Evolutionary conservation across 2,113 vertebrate genomes (phyloP), one percentile per base, ranked within the genome.

Genomic region (Cepphus grylle): DNA sequence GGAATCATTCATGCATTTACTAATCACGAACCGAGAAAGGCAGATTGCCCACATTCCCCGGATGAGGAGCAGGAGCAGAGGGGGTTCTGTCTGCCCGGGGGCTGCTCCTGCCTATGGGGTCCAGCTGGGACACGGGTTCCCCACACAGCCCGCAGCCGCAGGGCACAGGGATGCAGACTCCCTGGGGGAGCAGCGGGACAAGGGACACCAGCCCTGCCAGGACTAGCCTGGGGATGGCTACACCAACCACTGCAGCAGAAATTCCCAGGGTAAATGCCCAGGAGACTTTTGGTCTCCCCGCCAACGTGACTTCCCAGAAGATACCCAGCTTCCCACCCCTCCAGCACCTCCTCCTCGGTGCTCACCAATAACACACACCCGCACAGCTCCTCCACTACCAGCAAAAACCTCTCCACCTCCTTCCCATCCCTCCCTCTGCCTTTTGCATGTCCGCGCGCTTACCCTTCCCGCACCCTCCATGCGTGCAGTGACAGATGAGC

Each of bases 61-160:
- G 52, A 25, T 13, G 47, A 84, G 15, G 58, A 63, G 42, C 6
- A 11, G 86, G 11, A 93, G 59, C 62, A 73, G n/a, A 87, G 13
- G 18, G 1, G 0, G 9, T 6, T 63, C 52, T 58, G 29, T 26
- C 25, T 81, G 47, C 43, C 5, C 2, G 8, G 43, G 12, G 15
- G 27, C 16, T 90, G 65, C 20, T 88, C 42, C 81, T 0, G 0
- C 9, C 2, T 3, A 11, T 0, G 0, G 43, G 43, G 12, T 19
- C 43, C 1, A 2, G 17, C 40, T 25, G 40, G 72, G 62, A 40
- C 26, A 15, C 0, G 2, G 56, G 16, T 8, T 15, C 0, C 2
- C 32, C 38, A 22, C 0, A 2, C 22, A 62, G 14, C 56, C 42
- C 4, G 3, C 52, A 63, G 56, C 5, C 1, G 32, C 50, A 27